Evolutionary conservation across 2,888 invertebrate genomes (phyloP).

Genomic region (Glyphotaelius pellucidus): DNA sequence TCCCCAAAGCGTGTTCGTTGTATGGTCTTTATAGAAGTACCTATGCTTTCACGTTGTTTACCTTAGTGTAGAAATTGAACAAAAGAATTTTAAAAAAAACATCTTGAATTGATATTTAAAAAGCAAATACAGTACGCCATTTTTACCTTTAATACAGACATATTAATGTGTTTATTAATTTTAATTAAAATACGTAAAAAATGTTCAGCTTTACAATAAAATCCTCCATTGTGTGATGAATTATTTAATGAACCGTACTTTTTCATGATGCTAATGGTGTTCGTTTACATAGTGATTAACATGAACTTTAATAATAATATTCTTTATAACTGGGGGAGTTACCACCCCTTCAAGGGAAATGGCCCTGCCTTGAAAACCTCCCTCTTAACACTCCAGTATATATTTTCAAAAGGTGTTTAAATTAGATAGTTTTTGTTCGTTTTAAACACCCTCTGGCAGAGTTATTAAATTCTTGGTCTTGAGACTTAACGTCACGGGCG

Average conservation of each 20-base stretch:
- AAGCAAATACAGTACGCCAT: too few relatives aligned
- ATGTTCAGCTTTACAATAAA: not conserved
- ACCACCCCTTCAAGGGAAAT: not conserved
- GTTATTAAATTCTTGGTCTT: not conserved
- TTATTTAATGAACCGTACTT: not conserved
- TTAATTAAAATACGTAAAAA: too few relatives aligned
- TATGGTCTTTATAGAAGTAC: too few relatives aligned
- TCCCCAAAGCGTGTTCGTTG: too few relatives aligned
- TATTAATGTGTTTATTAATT: too few relatives aligned
- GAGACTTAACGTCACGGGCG: not conserved
- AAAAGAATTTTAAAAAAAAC: too few relatives aligned
- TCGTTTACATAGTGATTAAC: conserved; percentile 2
- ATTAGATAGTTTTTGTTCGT: not conserved
- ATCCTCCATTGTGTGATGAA: not conserved
- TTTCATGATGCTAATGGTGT: not conserved
- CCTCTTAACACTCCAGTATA: not conserved
- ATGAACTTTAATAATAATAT: conserved; percentile 2
- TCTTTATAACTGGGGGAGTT: not conserved
- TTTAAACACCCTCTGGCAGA: not conserved
- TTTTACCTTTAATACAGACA: too few relatives aligned
- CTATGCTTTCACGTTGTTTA: too few relatives aligned
- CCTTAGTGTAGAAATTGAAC: too few relatives aligned
- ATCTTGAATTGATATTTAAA: too few relatives aligned
- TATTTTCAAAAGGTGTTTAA: not conserved
- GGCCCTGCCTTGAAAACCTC: not conserved